Percentiles rank a stretch among this genome's conserved stretches.
Evolutionary conservation across 2,797 vertebrate species (phyloP).

Genomic region (Pangasius mekongensis): DNA sequence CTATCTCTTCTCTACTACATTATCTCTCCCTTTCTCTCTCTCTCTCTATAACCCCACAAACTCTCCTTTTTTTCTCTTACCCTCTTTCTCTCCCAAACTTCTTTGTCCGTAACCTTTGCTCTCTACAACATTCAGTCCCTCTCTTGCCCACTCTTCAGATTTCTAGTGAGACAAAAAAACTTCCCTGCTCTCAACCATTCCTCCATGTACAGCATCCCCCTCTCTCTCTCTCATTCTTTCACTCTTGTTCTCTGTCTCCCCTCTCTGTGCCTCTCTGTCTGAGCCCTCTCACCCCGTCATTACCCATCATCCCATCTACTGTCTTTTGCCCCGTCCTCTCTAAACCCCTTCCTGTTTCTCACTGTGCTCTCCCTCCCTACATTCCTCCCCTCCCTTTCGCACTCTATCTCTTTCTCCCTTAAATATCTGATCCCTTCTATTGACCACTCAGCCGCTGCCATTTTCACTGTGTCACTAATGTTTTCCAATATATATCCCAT

Average conservation of each 20-base stretch:
- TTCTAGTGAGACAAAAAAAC: constrained; percentile 58
- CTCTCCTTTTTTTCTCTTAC: constrained; percentile 1
- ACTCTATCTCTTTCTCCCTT: constrained; percentile 65
- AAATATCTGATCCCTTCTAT: constrained; percentile 49
- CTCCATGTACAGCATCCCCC: constrained; percentile 57
- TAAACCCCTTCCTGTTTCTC: constrained; percentile 50
- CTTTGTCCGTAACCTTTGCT: constrained; percentile 43
- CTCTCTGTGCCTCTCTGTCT: constrained; percentile 78
- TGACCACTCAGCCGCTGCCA: constrained; percentile 53
- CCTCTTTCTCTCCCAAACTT: constrained; percentile 16
- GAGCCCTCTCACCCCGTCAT: constrained; percentile 76
- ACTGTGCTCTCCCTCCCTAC: constrained; percentile 61
- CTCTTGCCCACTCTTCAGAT: constrained; percentile 56
- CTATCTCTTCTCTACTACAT: constrained; percentile 9
- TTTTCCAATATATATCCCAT: constrained; percentile 52
- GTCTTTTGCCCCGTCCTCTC: constrained; percentile 48
- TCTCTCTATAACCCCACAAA: background rate
- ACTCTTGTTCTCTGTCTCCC: constrained; percentile 70
- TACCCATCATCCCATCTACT: constrained; percentile 67
- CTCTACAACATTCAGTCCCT: constrained; percentile 39
- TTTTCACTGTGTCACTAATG: constrained; percentile 57
- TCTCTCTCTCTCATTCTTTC: constrained; percentile 62
- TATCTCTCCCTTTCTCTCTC: constrained; percentile 23
- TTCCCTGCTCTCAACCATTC: constrained; percentile 54
- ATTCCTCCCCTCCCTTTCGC: constrained; percentile 71